Conservation (phyloP, 2,797 vertebrate species). For the Acrocephalus scirpaceus region DNA sequence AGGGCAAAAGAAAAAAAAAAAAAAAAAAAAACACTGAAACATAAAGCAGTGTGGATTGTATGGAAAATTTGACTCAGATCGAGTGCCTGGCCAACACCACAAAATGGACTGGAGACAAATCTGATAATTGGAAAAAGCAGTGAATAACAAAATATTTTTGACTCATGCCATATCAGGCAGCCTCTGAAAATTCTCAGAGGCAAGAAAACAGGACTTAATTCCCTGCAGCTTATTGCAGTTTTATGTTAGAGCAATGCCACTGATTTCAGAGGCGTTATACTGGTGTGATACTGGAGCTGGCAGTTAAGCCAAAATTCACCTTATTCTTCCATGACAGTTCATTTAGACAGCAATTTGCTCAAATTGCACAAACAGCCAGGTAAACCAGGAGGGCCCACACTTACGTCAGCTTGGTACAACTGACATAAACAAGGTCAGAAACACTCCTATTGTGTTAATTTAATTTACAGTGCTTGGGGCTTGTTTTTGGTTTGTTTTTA, state of each 20-base stretch:
- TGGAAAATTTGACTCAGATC: constrained; percentile 77
- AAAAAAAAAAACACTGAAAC: constrained; percentile 15
- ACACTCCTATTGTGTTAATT: background rate
- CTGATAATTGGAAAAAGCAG: constrained; percentile 80
- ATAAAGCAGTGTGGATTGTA: constrained; percentile 67
- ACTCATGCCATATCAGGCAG: constrained; percentile 74
- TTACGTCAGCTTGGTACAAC: background rate
- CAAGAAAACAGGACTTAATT: constrained; percentile 25
- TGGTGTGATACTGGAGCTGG: background rate
- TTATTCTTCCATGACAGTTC: background rate
- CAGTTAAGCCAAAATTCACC: background rate
- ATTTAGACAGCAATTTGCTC: background rate
- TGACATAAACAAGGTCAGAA: constrained; percentile 1
- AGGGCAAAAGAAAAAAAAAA: constrained; percentile 47
- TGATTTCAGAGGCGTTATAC: background rate
- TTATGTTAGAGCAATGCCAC: background rate
- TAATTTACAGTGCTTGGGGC: constrained; percentile 5
- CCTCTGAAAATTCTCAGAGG: constrained; percentile 48
- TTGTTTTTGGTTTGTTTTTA: constrained; percentile 6
- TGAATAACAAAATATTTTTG: constrained; percentile 77
- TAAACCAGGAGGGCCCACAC: background rate
- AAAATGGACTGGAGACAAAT: constrained; percentile 78
- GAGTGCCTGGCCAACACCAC: constrained; percentile 74
- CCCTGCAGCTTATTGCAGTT: background rate
- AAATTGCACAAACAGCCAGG: background rate